Conservation (phyloP, 2,888 invertebrate genomes). For the Thereva unica region DNA sequence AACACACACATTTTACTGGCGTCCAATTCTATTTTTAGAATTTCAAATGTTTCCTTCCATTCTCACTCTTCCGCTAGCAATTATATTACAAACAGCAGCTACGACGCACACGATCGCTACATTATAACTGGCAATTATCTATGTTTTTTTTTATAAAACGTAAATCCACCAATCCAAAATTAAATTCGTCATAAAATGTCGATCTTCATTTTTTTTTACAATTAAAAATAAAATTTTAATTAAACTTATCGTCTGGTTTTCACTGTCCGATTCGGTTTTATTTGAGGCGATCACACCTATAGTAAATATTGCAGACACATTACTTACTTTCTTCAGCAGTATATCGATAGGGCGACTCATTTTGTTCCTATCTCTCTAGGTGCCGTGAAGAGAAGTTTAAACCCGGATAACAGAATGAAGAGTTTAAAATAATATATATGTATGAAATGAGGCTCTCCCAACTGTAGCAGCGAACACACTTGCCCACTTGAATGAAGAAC, state of each 20-base stretch:
- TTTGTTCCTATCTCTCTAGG: constrained; percentile 14
- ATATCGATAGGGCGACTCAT: constrained; percentile 57
- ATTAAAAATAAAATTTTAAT: neutral
- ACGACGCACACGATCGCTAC: too few species aligned
- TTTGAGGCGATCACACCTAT: neutral
- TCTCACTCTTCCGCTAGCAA: too few species aligned
- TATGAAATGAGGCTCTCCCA: neutral
- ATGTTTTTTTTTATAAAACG: too few species aligned
- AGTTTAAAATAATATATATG: neutral
- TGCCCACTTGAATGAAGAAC: neutral
- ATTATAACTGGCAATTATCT: too few species aligned
- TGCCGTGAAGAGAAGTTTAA: constrained; percentile 11
- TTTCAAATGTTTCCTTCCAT: too few species aligned
- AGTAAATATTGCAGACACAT: constrained; percentile 33
- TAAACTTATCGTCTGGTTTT: neutral
- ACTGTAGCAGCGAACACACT: neutral
- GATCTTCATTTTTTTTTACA: neutral
- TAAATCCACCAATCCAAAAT: neutral
- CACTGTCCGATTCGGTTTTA: neutral
- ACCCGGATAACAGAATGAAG: neutral
- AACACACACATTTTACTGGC: too few species aligned
- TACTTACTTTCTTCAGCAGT: constrained; percentile 54
- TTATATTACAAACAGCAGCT: too few species aligned
- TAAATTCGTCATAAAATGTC: neutral
- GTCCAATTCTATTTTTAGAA: too few species aligned